phyloP scores from a whole-genome alignment of 2,113 vertebrate genomes.

The Poeciliopsis retropinna region DNA sequence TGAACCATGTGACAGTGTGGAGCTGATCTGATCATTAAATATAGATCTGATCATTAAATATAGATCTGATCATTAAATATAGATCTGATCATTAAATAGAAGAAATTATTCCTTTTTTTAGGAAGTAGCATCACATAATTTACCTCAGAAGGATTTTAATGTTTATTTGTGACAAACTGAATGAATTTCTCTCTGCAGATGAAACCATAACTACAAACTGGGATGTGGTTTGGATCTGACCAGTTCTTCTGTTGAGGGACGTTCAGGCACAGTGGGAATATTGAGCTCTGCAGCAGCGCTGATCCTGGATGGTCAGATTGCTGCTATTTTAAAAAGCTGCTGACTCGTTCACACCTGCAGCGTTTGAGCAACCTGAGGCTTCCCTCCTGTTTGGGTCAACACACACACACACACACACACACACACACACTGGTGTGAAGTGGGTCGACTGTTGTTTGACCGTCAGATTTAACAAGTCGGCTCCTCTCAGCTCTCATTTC shows the following conservation, averaged over 20 bases:
- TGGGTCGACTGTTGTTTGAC: slow-evolving; percentile 57
- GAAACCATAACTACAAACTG: too few species aligned
- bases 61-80: too few species aligned
- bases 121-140: neutral
- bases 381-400: neutral
- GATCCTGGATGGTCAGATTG: neutral
- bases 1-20: too few species aligned
- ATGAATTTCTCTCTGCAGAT: too few species aligned
- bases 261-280: too few species aligned
- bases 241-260: too few species aligned
- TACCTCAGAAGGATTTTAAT: neutral
- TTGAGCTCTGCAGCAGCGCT: neutral
- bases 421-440: slow-evolving; percentile 36
- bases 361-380: slow-evolving; percentile 1
- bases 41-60: too few species aligned
- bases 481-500: slow-evolving; percentile 47
- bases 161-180: too few species aligned
- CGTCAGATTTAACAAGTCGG: slow-evolving; percentile 70
- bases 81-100: neutral
- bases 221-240: too few species aligned
- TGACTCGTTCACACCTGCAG: slow-evolving; percentile 5
- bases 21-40: too few species aligned
- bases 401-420: neutral
- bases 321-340: slow-evolving; percentile 1
- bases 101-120: too few species aligned